phyloP scores from a whole-genome alignment of 2,888 invertebrate genomes.

The Pseudococcus longispinus region DNA sequence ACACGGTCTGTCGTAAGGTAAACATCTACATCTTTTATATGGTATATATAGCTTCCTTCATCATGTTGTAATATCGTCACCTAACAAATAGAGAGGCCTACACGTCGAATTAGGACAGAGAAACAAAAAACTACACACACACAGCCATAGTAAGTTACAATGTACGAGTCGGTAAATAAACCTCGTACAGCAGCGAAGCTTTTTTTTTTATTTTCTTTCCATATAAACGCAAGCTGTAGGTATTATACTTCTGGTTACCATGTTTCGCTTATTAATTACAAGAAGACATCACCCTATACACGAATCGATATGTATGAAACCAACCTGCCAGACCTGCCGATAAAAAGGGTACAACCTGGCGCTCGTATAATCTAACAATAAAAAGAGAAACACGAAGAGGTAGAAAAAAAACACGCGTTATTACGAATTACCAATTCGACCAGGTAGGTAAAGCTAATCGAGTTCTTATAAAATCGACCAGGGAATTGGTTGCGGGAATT shows the following conservation, averaged over 20 bases:
- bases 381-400: background rate
- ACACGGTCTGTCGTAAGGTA: background rate
- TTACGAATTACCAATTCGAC: background rate
- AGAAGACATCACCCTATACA: conserved; percentile 23
- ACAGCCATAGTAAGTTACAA: background rate
- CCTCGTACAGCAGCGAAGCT: background rate
- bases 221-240: background rate
- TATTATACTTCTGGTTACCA: conserved; percentile 4
- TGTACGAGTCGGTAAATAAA: background rate
- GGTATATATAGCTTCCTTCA: background rate
- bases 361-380: conserved; percentile 4
- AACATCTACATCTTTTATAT: conserved; percentile 4
- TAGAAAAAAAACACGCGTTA: background rate
- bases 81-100: background rate
- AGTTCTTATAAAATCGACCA: background rate
- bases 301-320: background rate
- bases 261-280: conserved; percentile 21
- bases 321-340: conserved; percentile 13
- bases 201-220: background rate
- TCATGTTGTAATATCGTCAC: background rate
- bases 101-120: background rate
- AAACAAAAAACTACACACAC: background rate
- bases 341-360: background rate
- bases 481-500: too few species aligned
- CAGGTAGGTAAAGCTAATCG: background rate